phyloP scores from a whole-genome alignment of 2,797 vertebrate species.

The Phataginus tricuspis region DNA sequence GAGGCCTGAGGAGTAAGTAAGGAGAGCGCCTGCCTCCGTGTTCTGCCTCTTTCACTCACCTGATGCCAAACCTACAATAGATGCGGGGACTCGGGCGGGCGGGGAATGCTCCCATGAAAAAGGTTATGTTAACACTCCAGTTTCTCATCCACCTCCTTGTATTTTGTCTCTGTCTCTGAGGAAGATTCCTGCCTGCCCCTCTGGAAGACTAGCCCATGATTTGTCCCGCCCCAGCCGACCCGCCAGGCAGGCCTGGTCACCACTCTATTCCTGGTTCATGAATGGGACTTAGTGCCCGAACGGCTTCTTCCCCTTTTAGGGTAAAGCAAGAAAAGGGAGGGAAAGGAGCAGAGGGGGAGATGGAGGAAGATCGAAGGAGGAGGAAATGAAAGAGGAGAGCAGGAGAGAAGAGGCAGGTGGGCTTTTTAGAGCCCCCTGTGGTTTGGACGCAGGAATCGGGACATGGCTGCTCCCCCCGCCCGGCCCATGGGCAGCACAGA shows the following conservation, averaged over 20 bases:
- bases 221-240: not conserved
- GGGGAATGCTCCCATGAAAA: not conserved
- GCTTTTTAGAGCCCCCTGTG: not conserved
- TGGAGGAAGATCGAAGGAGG: rapidly evolving
- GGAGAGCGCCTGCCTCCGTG: not conserved
- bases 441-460: not conserved
- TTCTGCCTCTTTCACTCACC: not conserved
- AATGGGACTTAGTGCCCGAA: not conserved
- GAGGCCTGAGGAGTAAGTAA: not conserved
- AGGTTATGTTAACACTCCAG: not conserved
- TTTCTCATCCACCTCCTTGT: not conserved
- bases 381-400: too few species aligned
- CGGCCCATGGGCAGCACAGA: too few species aligned
- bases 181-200: not conserved
- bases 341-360: not conserved
- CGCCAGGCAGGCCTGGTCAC: not conserved
- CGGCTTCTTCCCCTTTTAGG: not conserved
- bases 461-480: rapidly evolving
- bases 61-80: not conserved
- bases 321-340: not conserved
- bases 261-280: not conserved
- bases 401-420: too few species aligned
- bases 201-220: not conserved
- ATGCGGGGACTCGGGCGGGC: rapidly evolving
- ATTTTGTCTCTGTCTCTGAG: not conserved